Evolutionary conservation across 1,140 invertebrate species (phyloP).

Genomic region (Musca domestica): DNA sequence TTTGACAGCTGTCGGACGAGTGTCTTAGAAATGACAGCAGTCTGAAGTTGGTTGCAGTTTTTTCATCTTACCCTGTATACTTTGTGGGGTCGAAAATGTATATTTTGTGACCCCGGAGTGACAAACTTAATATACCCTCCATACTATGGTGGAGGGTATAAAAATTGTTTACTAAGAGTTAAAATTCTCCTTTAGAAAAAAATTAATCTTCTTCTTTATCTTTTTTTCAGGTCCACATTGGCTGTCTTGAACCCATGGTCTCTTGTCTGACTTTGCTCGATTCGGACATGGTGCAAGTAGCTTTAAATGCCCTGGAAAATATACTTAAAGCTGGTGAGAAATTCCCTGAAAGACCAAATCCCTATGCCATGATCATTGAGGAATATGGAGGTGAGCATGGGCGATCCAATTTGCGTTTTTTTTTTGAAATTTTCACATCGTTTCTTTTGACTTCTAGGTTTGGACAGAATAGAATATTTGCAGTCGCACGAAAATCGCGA

Average conservation of each 20-base stretch:
- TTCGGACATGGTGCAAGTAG: conserved; percentile 96
- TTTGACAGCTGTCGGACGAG: no score
- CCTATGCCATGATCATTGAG: conserved; percentile 89
- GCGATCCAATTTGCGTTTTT: no score
- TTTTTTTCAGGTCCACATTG: conserved; percentile 51
- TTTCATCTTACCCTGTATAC: no score
- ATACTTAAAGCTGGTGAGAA: conserved; percentile 90
- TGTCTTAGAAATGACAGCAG: no score
- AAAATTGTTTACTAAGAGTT: no score
- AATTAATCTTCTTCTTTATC: conserved; percentile 20
- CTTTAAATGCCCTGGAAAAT: conserved; percentile 94
- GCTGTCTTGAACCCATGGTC: conserved; percentile 92
- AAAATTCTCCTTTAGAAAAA: not conserved
- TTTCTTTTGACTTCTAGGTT: conserved; percentile 61
- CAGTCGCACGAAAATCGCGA: conserved; percentile 96
- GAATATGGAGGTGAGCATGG: conserved; percentile 91
- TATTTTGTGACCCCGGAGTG: no score
- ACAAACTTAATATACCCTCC: no score
- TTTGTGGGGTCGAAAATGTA: no score
- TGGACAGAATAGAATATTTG: conserved; percentile 96
- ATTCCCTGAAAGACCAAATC: conserved; percentile 74
- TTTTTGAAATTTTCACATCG: not conserved
- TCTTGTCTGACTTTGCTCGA: conserved; percentile 92
- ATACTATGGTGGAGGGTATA: no score
- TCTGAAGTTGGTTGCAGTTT: no score